Conservation (phyloP, 2,797 vertebrate genomes). For the Graptemys geographica region DNA sequence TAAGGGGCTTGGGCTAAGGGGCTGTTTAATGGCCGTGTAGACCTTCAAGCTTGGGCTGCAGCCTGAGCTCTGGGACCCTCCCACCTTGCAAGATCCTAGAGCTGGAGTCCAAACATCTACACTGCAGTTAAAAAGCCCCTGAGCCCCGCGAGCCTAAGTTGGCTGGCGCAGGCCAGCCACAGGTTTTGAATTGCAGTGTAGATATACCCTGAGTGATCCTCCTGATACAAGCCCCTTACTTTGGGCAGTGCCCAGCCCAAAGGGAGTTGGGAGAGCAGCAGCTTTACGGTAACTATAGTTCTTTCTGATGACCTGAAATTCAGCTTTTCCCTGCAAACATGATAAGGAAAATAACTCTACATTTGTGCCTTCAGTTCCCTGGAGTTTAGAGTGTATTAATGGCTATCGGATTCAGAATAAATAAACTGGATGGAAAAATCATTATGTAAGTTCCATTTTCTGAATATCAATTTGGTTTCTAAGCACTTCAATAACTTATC, state of each 20-base stretch:
- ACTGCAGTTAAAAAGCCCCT: neutral
- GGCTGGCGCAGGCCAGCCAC: no score
- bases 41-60: no score
- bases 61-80: neutral
- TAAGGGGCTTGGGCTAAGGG: neutral
- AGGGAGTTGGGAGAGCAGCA: neutral
- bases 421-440: conserved; percentile 75
- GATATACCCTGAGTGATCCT: accelerated
- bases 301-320: conserved; percentile 40
- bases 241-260: neutral
- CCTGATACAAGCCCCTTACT: neutral
- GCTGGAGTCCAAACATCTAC: neutral
- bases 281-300: neutral
- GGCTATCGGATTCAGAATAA: conserved; percentile 71
- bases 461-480: conserved; percentile 73
- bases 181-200: neutral
- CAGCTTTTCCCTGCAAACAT: conserved; percentile 44
- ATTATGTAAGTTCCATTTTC: conserved; percentile 72
- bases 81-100: neutral
- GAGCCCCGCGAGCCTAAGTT: accelerated
- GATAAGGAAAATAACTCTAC: conserved; percentile 49
- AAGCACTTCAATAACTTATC: conserved; percentile 71
- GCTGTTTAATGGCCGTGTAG: neutral
- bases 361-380: conserved; percentile 47
- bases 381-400: conserved; percentile 68